These are phyloP conservation scores for Adela reaumurella DNA, from an alignment of 2,888 invertebrate species.

Conservation along the genomic window DNA sequence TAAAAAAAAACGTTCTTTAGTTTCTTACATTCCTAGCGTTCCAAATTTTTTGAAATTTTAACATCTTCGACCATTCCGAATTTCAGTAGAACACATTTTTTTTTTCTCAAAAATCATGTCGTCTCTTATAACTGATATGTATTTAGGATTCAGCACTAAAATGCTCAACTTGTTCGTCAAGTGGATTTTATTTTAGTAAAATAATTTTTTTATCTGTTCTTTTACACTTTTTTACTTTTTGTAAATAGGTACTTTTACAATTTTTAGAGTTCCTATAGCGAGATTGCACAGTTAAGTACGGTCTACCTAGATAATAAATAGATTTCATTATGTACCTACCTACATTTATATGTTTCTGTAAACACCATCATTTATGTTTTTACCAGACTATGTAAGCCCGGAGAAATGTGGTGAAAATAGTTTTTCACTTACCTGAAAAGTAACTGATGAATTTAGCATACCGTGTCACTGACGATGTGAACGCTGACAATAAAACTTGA, in stretches of 20 bases:
- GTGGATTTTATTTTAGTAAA: conserved; percentile 35
- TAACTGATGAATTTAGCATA: no score
- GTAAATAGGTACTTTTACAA: background rate
- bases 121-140: background rate
- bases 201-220: background rate
- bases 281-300: background rate
- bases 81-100: background rate
- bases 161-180: conserved; percentile 39
- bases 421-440: no score
- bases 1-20: background rate
- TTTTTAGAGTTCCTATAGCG: background rate
- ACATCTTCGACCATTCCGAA: no score
- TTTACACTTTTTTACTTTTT: background rate
- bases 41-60: background rate
- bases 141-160: conserved; percentile 19
- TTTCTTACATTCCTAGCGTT: background rate
- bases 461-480: no score
- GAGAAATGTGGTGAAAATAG: no score
- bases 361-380: no score
- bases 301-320: background rate
- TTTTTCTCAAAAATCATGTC: background rate
- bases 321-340: no score
- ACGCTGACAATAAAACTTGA: no score
- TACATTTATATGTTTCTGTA: no score
- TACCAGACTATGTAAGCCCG: no score